phyloP scores from a whole-genome alignment of 2,888 invertebrate genomes.

The Pachymerium ferrugineum region DNA sequence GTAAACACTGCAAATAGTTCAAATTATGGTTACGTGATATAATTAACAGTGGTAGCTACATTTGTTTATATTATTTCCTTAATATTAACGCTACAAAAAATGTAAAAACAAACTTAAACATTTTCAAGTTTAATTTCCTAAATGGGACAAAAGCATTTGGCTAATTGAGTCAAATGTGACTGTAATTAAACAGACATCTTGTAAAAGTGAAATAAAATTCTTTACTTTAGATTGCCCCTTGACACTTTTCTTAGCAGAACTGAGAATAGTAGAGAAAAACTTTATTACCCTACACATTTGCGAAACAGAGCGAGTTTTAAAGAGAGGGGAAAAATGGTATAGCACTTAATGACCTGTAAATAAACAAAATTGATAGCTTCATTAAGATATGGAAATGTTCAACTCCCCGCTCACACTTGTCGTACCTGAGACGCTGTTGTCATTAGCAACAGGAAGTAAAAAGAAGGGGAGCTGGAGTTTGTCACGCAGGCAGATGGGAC shows the following conservation, averaged over 20 bases:
- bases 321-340: background rate
- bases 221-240: background rate
- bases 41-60: too few relatives aligned
- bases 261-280: background rate
- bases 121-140: background rate
- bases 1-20: too few relatives aligned
- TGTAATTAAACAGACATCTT: background rate
- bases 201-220: background rate
- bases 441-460: constrained; percentile 15
- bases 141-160: constrained; percentile 23
- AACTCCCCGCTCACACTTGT: background rate
- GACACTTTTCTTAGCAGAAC: background rate
- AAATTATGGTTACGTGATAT: too few relatives aligned
- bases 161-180: constrained; percentile 19
- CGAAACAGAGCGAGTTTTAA: background rate
- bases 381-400: constrained; percentile 25
- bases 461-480: background rate
- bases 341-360: constrained; percentile 14
- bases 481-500: constrained; percentile 19
- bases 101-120: too few relatives aligned
- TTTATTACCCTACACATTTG: background rate
- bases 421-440: constrained; percentile 17
- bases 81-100: too few relatives aligned
- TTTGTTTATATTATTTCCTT: too few relatives aligned
- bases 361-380: constrained; percentile 27